A percentile compares a stretch with the other conserved stretches of the same genome.
These are phyloP conservation scores for Hassar affinis DNA, from an alignment of 2,113 vertebrate species.

Conservation along the genomic window DNA sequence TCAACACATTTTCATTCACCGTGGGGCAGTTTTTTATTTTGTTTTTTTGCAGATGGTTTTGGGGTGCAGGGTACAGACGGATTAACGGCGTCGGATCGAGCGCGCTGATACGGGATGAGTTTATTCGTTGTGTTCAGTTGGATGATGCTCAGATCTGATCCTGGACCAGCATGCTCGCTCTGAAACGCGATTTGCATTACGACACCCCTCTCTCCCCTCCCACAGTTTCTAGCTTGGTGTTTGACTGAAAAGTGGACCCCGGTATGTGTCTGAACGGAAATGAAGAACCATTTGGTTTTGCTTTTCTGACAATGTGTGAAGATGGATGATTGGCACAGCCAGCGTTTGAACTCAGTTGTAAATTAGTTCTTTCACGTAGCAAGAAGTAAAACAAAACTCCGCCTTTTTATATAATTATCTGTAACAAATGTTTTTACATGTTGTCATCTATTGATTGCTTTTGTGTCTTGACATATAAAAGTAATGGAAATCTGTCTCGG, in stretches of 20 bases:
- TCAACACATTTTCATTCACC: constrained; percentile 37
- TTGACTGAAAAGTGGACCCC: constrained; percentile 40
- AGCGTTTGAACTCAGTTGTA: constrained; percentile 62
- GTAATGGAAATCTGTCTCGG: constrained; percentile 56
- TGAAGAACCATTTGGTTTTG: constrained; percentile 35
- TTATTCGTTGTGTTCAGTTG: constrained; percentile 3
- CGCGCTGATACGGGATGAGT: constrained; percentile 10
- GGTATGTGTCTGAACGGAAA: constrained; percentile 39
- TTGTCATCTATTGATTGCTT: constrained; percentile 66
- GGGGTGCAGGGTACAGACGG: constrained; percentile 49
- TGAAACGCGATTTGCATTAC: constrained; percentile 15
- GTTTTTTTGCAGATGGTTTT: not conserved
- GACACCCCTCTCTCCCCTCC: not conserved
- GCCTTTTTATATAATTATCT: constrained; percentile 66
- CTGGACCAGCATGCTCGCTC: constrained; percentile 22
- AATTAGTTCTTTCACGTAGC: constrained; percentile 69
- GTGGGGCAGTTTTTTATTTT: not conserved
- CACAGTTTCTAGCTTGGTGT: constrained; percentile 20
- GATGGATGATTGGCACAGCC: constrained; percentile 49
- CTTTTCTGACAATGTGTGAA: constrained; percentile 45
- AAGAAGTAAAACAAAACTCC: constrained; percentile 51
- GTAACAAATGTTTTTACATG: constrained; percentile 67
- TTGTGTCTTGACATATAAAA: constrained; percentile 67
- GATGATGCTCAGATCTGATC: not conserved
- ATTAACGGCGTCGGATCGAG: constrained; percentile 6